Evolutionary conservation across 2,888 invertebrate species (phyloP), one percentile per base, ranked within the genome.

Genomic region (Xylota segnis): DNA sequence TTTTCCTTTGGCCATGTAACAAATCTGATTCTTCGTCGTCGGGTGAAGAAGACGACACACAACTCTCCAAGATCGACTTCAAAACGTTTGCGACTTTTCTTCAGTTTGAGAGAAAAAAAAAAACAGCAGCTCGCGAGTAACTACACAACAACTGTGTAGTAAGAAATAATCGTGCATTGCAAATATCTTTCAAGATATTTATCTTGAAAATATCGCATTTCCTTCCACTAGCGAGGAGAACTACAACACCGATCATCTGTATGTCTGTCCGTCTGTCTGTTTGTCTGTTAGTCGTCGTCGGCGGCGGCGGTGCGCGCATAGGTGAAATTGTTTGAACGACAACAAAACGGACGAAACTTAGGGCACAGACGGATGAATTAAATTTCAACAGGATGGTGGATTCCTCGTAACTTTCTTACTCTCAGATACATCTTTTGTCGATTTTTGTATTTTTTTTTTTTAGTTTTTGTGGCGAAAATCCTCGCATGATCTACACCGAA

Each of bases 201-300:
- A 86, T 77, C 86, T 86, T 82, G 68, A 77, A 77, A 86, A 86
- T 86, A 86, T 86, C 86, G 78, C 83, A 63, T 83, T 83, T 83
- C 78, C 43, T 78, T 66, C 45, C 56, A 68, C 45, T 10, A 37
- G 37, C 23, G 23, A 61, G 54, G 45, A 45, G 61, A 14, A 6
- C 61, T 43, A 68, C 37, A 54, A 68, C 32, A 68, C 70, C 63
- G 59, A 74, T 65, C 76, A 76, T 82, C 82, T 75, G 76, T 58
- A 37, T 47, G 75, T 58, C 59, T 45, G 54, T 47, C 54, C 29
- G 63, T 74, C 37, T 52, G 79, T 79, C 23, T 52, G 79, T 79
- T 3, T 23, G 23, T 23, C 34, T 58, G 43, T 75, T 61, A 18
- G 54, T 18, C 29, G 40, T 27, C 45, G 18, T 18, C 12, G 54